These are phyloP conservation scores for Pampus argenteus DNA, from an alignment of 2,797 vertebrate species.

Conservation along the genomic window DNA sequence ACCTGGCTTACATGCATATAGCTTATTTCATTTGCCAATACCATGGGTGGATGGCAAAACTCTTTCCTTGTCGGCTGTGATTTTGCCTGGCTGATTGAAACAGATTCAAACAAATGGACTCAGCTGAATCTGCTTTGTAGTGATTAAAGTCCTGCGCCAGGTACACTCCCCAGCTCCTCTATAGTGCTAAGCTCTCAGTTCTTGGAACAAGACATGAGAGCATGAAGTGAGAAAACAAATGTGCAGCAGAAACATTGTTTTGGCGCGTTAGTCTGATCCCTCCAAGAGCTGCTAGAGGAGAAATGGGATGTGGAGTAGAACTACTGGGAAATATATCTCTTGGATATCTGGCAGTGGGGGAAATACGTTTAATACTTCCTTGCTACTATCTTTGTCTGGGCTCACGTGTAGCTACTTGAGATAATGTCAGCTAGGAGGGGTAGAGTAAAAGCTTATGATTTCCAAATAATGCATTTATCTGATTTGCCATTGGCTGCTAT, in stretches of 20 bases:
- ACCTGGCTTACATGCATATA: no score
- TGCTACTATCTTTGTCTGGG: conserved; percentile 59
- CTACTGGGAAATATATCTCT: conserved; percentile 63
- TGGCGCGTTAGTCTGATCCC: conserved; percentile 60
- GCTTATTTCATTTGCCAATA: conserved; percentile 1
- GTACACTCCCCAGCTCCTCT: conserved; percentile 57
- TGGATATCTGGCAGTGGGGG: conserved; percentile 57
- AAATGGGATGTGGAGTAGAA: conserved; percentile 53
- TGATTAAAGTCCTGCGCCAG: conserved; percentile 69
- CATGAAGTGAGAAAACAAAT: conserved; percentile 63
- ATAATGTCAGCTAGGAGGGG: conserved; percentile 52
- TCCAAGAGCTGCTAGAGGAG: conserved; percentile 55
- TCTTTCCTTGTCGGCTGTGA: conserved; percentile 35
- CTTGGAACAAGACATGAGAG: conserved; percentile 59
- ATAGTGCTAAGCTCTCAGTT: conserved; percentile 52
- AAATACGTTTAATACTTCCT: conserved; percentile 60
- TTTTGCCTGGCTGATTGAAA: conserved; percentile 40
- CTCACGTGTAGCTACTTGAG: conserved; percentile 43
- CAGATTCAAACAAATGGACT: conserved; percentile 62
- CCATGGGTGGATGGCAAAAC: background rate
- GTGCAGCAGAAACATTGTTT: conserved; percentile 61
- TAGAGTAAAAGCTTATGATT: conserved; percentile 37
- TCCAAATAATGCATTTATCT: conserved; percentile 60
- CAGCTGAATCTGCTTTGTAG: conserved; percentile 56
- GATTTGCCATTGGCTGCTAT: conserved; percentile 58